Conservation (phyloP, 2,113 vertebrate species). For the Leiothrix lutea region DNA sequence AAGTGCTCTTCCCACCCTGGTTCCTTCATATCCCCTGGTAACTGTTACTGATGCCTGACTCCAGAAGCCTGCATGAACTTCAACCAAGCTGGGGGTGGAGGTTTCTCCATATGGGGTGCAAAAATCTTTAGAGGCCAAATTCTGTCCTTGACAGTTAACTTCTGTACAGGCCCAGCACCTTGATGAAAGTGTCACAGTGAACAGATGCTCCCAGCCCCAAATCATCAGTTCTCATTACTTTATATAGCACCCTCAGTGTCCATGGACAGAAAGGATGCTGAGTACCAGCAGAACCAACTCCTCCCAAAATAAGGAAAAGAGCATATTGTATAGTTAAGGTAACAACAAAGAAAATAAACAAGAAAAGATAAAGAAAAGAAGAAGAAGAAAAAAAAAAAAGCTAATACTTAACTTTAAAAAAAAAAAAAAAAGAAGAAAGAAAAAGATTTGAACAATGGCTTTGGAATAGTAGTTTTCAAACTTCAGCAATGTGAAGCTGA, state of each 20-base stretch:
- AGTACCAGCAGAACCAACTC: background rate
- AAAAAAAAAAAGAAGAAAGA: background rate
- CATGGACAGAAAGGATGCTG: background rate
- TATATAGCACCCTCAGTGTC: background rate
- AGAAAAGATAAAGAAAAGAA: too few relatives aligned
- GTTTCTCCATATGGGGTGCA: slow-evolving; percentile 44
- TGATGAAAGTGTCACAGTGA: background rate
- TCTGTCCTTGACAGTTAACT: slow-evolving; percentile 44
- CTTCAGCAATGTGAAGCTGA: background rate
- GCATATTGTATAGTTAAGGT: background rate
- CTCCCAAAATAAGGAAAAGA: background rate
- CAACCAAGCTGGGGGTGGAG: background rate
- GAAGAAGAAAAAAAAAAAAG: background rate
- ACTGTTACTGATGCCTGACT: background rate
- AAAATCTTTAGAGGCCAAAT: slow-evolving; percentile 52
- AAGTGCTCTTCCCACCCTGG: slow-evolving; percentile 46
- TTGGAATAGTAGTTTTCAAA: background rate
- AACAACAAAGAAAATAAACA: background rate
- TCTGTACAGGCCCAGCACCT: slow-evolving; percentile 20
- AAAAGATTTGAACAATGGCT: background rate
- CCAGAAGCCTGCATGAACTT: slow-evolving; percentile 40
- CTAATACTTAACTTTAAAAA: too few relatives aligned
- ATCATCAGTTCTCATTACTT: slow-evolving; percentile 25
- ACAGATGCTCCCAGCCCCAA: background rate
- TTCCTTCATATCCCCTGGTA: background rate